Evolutionary conservation across 2,888 invertebrate species (phyloP).

Genomic region (Apamea sordens): DNA sequence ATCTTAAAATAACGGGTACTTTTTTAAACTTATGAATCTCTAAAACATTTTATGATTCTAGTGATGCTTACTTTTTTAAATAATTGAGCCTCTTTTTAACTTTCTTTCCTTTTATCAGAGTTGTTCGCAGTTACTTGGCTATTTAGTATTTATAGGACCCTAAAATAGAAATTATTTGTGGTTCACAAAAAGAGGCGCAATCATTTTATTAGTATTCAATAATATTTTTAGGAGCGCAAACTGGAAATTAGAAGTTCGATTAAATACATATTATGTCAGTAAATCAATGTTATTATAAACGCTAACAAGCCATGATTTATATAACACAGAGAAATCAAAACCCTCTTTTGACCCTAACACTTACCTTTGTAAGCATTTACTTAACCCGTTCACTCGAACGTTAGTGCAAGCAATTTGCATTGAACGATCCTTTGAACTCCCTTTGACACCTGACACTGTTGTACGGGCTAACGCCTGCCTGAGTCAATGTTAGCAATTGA

Average conservation of each 20-base stretch:
- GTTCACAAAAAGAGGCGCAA: not conserved
- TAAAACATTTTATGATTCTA: not conserved
- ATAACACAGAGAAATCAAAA: not conserved
- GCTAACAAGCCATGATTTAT: not conserved
- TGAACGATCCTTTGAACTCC: slow-evolving; percentile 41
- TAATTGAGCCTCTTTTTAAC: not conserved
- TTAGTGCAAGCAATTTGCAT: slow-evolving; percentile 59
- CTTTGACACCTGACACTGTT: slow-evolving; percentile 16
- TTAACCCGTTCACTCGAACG: slow-evolving; percentile 15
- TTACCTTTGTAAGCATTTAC: slow-evolving; percentile 9
- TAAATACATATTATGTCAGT: not conserved
- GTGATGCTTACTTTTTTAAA: not conserved
- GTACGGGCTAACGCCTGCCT: not conserved
- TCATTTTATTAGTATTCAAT: not conserved
- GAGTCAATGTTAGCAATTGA: slow-evolving; percentile 12
- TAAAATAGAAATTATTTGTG: not conserved
- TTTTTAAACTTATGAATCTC: not conserved
- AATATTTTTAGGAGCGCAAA: not conserved
- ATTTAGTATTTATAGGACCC: not conserved
- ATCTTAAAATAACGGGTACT: not conserved
- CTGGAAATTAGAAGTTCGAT: not conserved
- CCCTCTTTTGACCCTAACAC: not conserved
- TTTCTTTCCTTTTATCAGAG: not conserved
- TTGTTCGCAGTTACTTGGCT: not conserved
- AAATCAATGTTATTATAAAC: not conserved